These are phyloP conservation scores for Dendrophyllia cribrosa DNA, from an alignment of 64 coral and sea anemone species.

Conservation along the genomic window DNA sequence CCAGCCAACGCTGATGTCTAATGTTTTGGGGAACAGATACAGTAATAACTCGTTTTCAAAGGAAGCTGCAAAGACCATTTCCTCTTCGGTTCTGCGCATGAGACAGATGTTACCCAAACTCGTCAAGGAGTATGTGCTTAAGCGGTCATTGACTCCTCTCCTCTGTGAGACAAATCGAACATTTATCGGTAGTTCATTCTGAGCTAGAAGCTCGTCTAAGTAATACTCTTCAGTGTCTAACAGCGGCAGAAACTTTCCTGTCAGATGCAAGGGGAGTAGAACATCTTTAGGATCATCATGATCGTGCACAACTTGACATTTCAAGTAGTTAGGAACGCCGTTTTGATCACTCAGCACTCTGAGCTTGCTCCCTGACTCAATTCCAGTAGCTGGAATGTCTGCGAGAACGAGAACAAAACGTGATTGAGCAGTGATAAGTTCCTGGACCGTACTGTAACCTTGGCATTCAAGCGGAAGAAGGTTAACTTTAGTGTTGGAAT, in stretches of 20 bases:
- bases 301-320: constrained; percentile 38
- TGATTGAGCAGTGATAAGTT: background rate
- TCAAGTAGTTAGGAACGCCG: background rate
- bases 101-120: background rate
- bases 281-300: background rate
- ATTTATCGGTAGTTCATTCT: constrained; percentile 19
- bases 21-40: background rate
- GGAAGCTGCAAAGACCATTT: constrained; percentile 13
- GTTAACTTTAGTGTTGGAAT: constrained; percentile 64
- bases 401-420: constrained; percentile 38
- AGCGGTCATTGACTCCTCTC: background rate
- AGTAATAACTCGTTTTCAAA: background rate
- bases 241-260: constrained; percentile 44
- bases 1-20: background rate
- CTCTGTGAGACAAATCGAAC: constrained; percentile 38
- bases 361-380: constrained; percentile 32
- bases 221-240: constrained; percentile 40
- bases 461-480: constrained; percentile 32
- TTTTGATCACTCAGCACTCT: constrained; percentile 13
- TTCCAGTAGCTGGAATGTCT: constrained; percentile 34
- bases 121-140: background rate
- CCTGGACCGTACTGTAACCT: background rate
- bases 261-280: constrained; percentile 15
- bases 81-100: background rate
- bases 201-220: constrained; percentile 28